These are phyloP conservation scores for Burhinus oedicnemus DNA, from an alignment of 2,113 vertebrate species.

Conservation along the genomic window DNA sequence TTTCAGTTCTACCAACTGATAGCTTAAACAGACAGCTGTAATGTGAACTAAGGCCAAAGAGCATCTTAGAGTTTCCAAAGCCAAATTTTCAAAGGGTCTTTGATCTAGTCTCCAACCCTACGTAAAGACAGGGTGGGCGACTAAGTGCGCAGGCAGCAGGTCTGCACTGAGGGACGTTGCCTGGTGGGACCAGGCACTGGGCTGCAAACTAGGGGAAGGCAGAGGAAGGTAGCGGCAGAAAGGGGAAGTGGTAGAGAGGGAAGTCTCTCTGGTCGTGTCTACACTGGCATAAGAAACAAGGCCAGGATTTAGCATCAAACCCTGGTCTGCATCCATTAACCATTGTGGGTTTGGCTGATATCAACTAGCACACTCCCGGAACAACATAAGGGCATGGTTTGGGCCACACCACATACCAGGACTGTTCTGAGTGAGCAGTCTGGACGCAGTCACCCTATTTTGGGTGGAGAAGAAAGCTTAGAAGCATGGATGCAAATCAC, in stretches of 20 bases:
- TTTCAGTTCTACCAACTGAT: neutral
- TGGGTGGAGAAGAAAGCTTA: neutral
- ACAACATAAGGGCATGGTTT: neutral
- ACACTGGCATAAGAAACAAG: neutral
- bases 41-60: neutral
- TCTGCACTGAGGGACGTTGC: neutral
- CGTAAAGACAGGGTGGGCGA: rapidly evolving
- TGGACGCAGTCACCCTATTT: neutral
- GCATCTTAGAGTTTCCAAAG: neutral
- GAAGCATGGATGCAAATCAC: neutral
- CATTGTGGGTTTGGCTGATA: neutral
- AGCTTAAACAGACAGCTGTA: neutral
- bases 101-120: neutral
- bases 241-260: neutral
- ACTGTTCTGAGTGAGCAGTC: neutral
- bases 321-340: neutral
- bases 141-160: neutral
- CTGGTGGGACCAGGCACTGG: neutral
- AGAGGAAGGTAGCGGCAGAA: neutral
- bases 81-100: neutral
- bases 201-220: neutral
- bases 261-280: neutral
- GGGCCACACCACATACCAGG: neutral
- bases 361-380: neutral
- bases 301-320: neutral